These are phyloP conservation scores for Capitella teleta DNA, from an alignment of 1,140 invertebrate genomes.

Conservation along the genomic window DNA sequence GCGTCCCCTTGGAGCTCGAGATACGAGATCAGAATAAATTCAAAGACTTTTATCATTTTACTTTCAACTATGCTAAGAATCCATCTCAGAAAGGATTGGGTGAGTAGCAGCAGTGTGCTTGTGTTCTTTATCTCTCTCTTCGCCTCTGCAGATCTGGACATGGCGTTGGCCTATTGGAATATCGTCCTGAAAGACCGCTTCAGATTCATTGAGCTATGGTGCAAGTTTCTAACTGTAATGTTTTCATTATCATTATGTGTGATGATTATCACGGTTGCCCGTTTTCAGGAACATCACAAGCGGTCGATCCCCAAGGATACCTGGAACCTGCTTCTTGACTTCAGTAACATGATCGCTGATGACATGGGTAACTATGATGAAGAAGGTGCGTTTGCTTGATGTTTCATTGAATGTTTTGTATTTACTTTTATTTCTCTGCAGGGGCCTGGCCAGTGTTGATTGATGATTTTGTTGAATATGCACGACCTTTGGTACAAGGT, in stretches of 20 bases:
- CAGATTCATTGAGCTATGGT: constrained; percentile 83
- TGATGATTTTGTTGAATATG: constrained; percentile 98
- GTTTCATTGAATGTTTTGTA: neutral
- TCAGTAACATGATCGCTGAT: constrained; percentile 86
- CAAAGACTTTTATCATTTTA: constrained; percentile 97
- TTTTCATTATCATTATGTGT: too few relatives aligned
- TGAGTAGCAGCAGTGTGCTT: constrained; percentile 18
- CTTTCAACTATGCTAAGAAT: constrained; percentile 98
- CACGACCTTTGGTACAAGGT: constrained; percentile 43
- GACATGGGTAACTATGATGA: constrained; percentile 96
- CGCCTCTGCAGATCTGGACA: constrained; percentile 69
- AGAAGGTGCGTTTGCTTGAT: constrained; percentile 56
- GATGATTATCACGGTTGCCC: too few relatives aligned
- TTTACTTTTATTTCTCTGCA: constrained; percentile 17
- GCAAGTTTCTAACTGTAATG: constrained; percentile 83
- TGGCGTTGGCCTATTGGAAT: constrained; percentile 99
- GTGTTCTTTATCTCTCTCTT: constrained; percentile 1
- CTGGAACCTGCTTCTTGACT: constrained; percentile 94
- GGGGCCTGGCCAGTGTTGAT: constrained; percentile 96
- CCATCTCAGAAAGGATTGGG: constrained; percentile 81
- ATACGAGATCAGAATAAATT: constrained; percentile 79
- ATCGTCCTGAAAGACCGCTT: constrained; percentile 87
- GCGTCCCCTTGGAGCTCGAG: constrained; percentile 70
- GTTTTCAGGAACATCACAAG: constrained; percentile 78
- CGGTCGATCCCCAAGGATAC: constrained; percentile 95